Evolutionary conservation across 2,113 vertebrate species (phyloP).

Genomic region (Boulengeromyrus knoepffleri): DNA sequence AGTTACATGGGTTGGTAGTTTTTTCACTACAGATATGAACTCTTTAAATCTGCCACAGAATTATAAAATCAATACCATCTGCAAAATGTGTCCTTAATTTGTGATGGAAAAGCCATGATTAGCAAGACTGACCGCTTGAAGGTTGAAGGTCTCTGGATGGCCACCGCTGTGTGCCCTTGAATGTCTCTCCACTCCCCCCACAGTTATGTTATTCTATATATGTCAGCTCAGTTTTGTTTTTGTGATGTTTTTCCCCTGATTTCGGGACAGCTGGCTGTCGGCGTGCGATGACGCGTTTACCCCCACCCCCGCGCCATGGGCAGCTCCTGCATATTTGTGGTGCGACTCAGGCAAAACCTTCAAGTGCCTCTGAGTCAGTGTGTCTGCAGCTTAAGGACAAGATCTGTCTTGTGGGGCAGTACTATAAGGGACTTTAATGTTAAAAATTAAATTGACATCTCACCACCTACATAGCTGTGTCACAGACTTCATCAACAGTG

Average conservation of each 20-base stretch:
- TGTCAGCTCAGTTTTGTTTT: background rate
- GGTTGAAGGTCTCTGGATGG: background rate
- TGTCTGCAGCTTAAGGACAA: slow-evolving; percentile 51
- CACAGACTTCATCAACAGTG: background rate
- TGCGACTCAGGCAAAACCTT: slow-evolving; percentile 45
- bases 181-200: background rate
- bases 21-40: background rate
- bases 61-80: background rate
- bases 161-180: background rate
- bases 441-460: background rate
- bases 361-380: slow-evolving; percentile 60
- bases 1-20: background rate
- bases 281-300: slow-evolving; percentile 36
- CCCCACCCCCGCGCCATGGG: slow-evolving; percentile 53
- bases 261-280: background rate
- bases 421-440: background rate
- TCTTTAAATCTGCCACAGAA: background rate
- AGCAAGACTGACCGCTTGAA: background rate
- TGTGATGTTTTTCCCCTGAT: background rate
- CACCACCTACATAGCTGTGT: background rate
- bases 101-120: background rate
- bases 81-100: background rate
- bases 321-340: slow-evolving; percentile 67
- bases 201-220: background rate
- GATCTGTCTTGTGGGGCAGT: slow-evolving; percentile 47